phyloP scores from a whole-genome alignment of 2,888 invertebrate genomes.

The Ganaspis brasiliensis region DNA sequence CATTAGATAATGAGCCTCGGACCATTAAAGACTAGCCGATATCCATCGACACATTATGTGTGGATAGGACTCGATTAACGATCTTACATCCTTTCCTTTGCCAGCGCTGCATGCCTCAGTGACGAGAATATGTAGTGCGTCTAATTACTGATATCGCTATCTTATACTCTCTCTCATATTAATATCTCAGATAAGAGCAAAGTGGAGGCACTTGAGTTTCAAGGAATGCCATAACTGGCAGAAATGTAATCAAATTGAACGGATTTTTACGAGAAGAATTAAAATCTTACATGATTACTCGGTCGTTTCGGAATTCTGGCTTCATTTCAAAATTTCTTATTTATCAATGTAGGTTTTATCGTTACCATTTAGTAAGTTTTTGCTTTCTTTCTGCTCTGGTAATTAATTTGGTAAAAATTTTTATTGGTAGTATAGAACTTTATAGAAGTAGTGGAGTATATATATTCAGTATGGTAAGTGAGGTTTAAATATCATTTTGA shows the following conservation, averaged over 20 bases:
- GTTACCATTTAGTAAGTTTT: background rate
- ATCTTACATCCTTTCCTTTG: slow-evolving; percentile 2
- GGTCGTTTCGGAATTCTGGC: background rate
- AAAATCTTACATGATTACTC: slow-evolving; percentile 18
- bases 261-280: background rate
- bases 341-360: background rate
- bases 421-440: too few species aligned
- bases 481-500: too few species aligned
- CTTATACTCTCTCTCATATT: slow-evolving; percentile 28
- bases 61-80: slow-evolving; percentile 34
- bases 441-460: too few species aligned
- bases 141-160: slow-evolving; percentile 34
- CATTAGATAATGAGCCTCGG: slow-evolving; percentile 65
- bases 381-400: background rate
- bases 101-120: background rate
- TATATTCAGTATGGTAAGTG: too few species aligned
- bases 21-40: slow-evolving; percentile 64
- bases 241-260: background rate
- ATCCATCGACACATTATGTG: slow-evolving; percentile 63
- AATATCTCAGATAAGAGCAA: slow-evolving; percentile 29
- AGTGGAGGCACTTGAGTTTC: slow-evolving; percentile 5
- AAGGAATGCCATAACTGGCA: slow-evolving; percentile 4
- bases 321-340: background rate
- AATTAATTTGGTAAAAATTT: background rate
- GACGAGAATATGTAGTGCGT: slow-evolving; percentile 22